These are phyloP conservation scores for Setophaga coronata DNA, from an alignment of 2,113 vertebrate species.

Conservation along the genomic window DNA sequence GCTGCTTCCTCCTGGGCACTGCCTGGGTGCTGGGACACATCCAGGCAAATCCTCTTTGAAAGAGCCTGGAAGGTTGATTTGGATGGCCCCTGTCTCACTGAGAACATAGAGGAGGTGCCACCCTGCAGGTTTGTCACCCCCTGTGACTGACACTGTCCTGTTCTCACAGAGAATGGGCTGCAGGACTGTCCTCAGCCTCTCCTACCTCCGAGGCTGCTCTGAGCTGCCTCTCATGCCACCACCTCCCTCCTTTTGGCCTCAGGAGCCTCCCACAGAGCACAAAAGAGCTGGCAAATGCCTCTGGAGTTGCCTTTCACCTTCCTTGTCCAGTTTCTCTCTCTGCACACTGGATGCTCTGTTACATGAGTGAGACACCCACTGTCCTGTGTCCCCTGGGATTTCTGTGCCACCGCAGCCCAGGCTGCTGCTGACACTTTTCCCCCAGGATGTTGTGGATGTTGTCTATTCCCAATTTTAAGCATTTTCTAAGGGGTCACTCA, in stretches of 20 bases:
- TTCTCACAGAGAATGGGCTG: background rate
- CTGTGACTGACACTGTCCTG: background rate
- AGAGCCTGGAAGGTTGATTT: background rate
- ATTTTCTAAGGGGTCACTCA: accelerated
- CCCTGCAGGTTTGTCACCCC: background rate
- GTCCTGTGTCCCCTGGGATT: background rate
- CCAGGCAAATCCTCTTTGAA: background rate
- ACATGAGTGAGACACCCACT: background rate
- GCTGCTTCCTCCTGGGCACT: background rate
- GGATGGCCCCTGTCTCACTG: background rate
- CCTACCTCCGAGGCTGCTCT: background rate
- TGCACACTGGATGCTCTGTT: background rate
- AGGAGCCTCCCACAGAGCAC: background rate
- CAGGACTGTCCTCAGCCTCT: background rate
- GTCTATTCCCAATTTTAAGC: background rate
- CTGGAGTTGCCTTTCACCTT: background rate
- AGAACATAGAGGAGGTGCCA: background rate
- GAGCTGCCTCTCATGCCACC: background rate
- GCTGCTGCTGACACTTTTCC: background rate
- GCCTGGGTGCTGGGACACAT: background rate
- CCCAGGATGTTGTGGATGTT: background rate
- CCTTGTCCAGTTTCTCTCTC: background rate
- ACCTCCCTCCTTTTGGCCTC: background rate
- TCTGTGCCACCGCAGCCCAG: background rate
- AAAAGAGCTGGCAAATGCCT: background rate